These are phyloP conservation scores for Cosmorhoe ocellata DNA, from an alignment of 2,888 invertebrate genomes.

Conservation along the genomic window DNA sequence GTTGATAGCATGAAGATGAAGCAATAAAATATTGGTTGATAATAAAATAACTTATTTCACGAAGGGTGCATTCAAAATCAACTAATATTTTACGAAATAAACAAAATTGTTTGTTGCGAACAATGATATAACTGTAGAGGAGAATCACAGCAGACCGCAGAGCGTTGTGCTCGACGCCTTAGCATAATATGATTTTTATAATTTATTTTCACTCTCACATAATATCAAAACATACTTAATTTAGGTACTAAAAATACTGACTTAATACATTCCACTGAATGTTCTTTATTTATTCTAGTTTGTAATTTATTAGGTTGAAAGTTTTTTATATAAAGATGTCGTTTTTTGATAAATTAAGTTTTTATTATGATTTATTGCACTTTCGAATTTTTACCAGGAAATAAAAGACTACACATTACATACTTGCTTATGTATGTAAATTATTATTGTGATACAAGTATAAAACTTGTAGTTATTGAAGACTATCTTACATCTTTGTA, in stretches of 20 bases:
- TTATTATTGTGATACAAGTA: background rate
- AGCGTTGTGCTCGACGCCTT: too few species aligned
- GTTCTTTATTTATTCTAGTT: slow-evolving; percentile 2
- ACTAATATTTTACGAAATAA: too few species aligned
- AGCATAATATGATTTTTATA: background rate
- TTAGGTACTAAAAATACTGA: slow-evolving; percentile 59
- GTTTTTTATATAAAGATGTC: background rate
- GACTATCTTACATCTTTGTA: too few species aligned
- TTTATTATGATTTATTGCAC: slow-evolving; percentile 14
- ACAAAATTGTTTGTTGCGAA: too few species aligned
- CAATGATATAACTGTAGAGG: too few species aligned
- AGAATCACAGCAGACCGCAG: too few species aligned
- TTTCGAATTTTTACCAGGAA: slow-evolving; percentile 10
- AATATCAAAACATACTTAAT: slow-evolving; percentile 11
- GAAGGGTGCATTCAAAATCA: too few species aligned
- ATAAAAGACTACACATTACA: background rate
- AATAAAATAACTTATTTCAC: too few species aligned
- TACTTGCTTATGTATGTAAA: slow-evolving; percentile 1
- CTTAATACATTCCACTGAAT: slow-evolving; percentile 73
- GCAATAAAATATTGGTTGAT: too few species aligned
- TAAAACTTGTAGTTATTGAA: too few species aligned
- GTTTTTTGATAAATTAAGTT: background rate
- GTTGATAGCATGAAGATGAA: too few species aligned
- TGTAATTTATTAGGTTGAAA: background rate
- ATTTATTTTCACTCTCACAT: slow-evolving; percentile 3